These are phyloP conservation scores for Rhabdophis nuchalis DNA, from an alignment of 2,797 vertebrate species.

Conservation along the genomic window DNA sequence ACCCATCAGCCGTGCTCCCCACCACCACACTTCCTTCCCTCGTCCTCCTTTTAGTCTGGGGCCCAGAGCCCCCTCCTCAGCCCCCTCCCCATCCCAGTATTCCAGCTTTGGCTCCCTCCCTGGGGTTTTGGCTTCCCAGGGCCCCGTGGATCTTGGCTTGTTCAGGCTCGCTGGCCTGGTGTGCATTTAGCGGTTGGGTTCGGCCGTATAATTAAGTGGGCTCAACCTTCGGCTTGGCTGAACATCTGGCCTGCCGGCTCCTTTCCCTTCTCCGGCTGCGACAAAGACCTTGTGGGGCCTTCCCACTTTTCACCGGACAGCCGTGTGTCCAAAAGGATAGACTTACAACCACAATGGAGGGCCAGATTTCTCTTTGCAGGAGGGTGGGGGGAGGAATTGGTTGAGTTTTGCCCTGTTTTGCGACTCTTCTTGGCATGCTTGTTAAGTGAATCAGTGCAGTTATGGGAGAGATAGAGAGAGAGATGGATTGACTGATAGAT, in stretches of 20 bases:
- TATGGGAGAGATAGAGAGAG: no score
- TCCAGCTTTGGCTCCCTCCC: not conserved
- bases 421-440: no score
- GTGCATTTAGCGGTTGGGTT: slow-evolving; percentile 6
- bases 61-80: not conserved
- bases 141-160: not conserved
- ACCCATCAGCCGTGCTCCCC: rapidly evolving
- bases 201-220: not conserved
- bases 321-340: no score
- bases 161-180: not conserved
- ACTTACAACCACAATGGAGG: no score
- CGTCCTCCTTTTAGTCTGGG: not conserved
- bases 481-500: no score
- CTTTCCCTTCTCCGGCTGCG: not conserved
- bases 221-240: not conserved
- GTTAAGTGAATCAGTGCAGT: no score
- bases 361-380: no score
- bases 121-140: not conserved
- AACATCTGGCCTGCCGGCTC: not conserved
- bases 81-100: not conserved
- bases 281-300: no score
- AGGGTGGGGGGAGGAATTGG: no score
- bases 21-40: not conserved
- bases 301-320: no score
- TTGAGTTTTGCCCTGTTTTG: no score